Evolutionary conservation across 2,888 invertebrate genomes (phyloP).

Genomic region (Rhagonycha fulva): DNA sequence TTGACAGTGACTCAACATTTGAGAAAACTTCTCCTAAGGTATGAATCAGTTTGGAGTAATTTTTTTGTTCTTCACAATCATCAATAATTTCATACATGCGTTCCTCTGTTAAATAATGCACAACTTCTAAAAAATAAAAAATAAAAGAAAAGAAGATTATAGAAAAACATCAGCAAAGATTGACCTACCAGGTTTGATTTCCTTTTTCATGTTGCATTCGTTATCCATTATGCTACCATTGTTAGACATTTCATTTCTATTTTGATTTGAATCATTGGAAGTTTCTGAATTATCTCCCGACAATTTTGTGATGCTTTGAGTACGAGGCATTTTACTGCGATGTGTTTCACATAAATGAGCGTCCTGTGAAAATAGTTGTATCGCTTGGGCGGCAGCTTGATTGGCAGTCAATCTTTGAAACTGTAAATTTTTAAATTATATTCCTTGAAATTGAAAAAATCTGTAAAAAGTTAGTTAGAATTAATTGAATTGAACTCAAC

Average conservation of each 20-base stretch:
- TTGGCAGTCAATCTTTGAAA: slow-evolving; percentile 74
- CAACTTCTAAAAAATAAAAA: slow-evolving; percentile 44
- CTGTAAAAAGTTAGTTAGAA: background rate
- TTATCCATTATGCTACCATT: slow-evolving; percentile 42
- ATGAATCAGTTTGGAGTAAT: slow-evolving; percentile 73
- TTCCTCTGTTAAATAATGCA: slow-evolving; percentile 73
- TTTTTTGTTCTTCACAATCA: slow-evolving; percentile 69
- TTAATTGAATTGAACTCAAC: background rate
- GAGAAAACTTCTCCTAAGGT: slow-evolving; percentile 80
- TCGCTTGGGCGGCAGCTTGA: slow-evolving; percentile 88
- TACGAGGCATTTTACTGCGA: slow-evolving; percentile 73
- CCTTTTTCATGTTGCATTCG: slow-evolving; percentile 38
- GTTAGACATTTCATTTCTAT: slow-evolving; percentile 32
- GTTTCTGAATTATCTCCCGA: slow-evolving; percentile 25
- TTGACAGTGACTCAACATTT: slow-evolving; percentile 69
- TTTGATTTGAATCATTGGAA: slow-evolving; percentile 17
- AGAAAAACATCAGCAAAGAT: background rate
- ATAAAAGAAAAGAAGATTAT: no score
- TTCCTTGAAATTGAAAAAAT: background rate
- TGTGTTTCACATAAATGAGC: slow-evolving; percentile 81
- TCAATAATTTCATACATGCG: slow-evolving; percentile 75
- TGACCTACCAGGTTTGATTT: slow-evolving; percentile 14
- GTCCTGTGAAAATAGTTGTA: slow-evolving; percentile 83
- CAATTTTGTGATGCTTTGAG: slow-evolving; percentile 47
- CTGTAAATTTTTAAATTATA: slow-evolving; percentile 5